Percentiles rank a stretch among this genome's conserved stretches.
phyloP scores from a whole-genome alignment of 2,113 vertebrate genomes.

The Lota lota region DNA sequence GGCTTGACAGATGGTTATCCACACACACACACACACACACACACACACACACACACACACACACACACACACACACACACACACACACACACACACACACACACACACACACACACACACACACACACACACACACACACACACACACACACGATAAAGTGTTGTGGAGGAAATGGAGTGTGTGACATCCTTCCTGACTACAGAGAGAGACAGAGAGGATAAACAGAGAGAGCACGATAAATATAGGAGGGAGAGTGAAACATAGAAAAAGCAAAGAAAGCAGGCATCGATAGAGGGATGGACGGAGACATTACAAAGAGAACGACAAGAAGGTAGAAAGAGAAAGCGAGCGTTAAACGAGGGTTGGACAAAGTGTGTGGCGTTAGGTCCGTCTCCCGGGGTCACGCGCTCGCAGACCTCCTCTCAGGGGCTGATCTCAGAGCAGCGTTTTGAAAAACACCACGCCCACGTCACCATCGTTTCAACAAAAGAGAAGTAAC shows the following conservation, averaged over 20 bases:
- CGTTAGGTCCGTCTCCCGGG: too few species aligned
- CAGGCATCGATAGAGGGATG: too few species aligned
- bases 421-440: too few species aligned
- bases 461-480: too few species aligned
- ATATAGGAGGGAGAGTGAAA: background rate
- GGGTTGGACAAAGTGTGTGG: too few species aligned
- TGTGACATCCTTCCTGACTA: slow-evolving; percentile 17
- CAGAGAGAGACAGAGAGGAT: background rate
- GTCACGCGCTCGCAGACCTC: too few species aligned
- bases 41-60: background rate
- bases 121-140: background rate
- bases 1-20: too few species aligned
- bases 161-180: slow-evolving; percentile 12
- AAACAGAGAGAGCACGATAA: background rate
- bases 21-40: too few species aligned
- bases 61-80: background rate
- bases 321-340: background rate
- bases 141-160: background rate
- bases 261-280: too few species aligned
- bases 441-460: too few species aligned
- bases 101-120: background rate
- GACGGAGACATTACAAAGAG: background rate
- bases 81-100: background rate
- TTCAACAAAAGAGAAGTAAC: too few species aligned
- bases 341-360: too few species aligned